Conservation (phyloP, 2,888 invertebrate genomes). For the Watsonalla binaria region DNA sequence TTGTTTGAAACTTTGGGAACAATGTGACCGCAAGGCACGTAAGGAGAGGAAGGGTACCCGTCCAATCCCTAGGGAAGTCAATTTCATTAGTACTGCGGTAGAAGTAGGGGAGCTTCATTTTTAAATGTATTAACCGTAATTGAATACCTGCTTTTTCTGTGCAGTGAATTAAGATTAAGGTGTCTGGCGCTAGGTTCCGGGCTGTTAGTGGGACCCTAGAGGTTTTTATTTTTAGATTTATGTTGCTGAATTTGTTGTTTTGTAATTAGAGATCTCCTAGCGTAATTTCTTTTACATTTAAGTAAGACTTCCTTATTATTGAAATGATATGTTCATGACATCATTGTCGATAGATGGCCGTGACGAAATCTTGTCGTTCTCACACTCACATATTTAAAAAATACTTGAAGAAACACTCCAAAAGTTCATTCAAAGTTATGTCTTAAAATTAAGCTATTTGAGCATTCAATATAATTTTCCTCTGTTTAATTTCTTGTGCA, state of each 20-base stretch:
- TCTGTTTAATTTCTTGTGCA: too few relatives aligned
- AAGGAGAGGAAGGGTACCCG: conserved; percentile 36
- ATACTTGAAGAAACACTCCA: too few relatives aligned
- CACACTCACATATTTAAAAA: too few relatives aligned
- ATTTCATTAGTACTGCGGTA: conserved; percentile 74
- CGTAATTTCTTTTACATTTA: too few relatives aligned
- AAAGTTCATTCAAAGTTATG: too few relatives aligned
- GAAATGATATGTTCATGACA: too few relatives aligned
- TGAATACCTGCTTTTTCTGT: conserved; percentile 60
- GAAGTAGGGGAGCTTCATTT: conserved; percentile 55
- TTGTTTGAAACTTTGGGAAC: conserved; percentile 37
- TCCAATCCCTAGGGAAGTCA: conserved; percentile 62
- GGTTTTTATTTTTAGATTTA: conserved; percentile 7
- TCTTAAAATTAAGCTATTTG: too few relatives aligned
- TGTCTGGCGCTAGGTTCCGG: conserved; percentile 26
- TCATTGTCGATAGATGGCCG: too few relatives aligned
- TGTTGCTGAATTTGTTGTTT: not conserved
- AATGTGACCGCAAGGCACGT: conserved; percentile 29
- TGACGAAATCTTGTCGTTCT: too few relatives aligned
- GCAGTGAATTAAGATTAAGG: conserved; percentile 64
- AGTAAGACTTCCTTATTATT: too few relatives aligned
- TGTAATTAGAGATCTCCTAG: not conserved
- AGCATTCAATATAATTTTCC: too few relatives aligned
- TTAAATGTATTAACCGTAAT: conserved; percentile 69
- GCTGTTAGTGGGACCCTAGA: conserved; percentile 26